Evolutionary conservation across 53 echinoderm and acorn worm genomes (phyloP).

Genomic region (Patiria pectinifera): DNA sequence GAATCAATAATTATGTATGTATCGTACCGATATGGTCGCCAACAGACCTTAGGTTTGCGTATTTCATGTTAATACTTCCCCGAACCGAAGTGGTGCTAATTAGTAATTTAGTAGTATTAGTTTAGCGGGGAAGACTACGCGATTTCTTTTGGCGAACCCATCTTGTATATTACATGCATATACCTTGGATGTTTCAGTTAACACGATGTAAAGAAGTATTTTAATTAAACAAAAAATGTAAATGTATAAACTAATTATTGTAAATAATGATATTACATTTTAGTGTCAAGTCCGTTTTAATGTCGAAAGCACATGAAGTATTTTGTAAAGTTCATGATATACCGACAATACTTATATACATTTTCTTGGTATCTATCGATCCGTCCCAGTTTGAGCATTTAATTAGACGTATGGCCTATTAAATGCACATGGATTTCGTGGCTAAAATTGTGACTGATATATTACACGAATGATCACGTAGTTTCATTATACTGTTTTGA

Average conservation of each 20-base stretch:
- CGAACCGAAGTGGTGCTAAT: background rate
- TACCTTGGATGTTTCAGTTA: background rate
- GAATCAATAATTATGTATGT: too few species aligned
- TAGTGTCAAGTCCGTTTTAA: background rate
- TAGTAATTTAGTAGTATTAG: background rate
- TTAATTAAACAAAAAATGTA: background rate
- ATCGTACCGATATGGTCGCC: too few species aligned
- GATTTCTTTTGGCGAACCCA: background rate
- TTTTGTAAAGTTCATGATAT: conserved; percentile 2
- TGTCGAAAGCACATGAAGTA: background rate
- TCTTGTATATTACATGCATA: background rate
- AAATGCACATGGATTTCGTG: background rate
- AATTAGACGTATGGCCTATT: background rate
- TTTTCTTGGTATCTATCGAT: background rate
- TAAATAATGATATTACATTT: conserved; percentile 33
- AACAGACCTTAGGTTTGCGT: too few species aligned
- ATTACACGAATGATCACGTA: background rate
- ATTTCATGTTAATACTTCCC: background rate
- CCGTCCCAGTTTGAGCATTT: conserved; percentile 5
- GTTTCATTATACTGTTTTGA: background rate
- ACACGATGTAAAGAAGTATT: conserved; percentile 1
- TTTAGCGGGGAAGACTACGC: background rate
- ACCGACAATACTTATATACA: background rate
- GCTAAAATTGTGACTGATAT: background rate
- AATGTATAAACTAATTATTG: conserved; percentile 16